Evolutionary conservation across 2,113 vertebrate genomes (phyloP).

Genomic region (Puffinus mauretanicus): DNA sequence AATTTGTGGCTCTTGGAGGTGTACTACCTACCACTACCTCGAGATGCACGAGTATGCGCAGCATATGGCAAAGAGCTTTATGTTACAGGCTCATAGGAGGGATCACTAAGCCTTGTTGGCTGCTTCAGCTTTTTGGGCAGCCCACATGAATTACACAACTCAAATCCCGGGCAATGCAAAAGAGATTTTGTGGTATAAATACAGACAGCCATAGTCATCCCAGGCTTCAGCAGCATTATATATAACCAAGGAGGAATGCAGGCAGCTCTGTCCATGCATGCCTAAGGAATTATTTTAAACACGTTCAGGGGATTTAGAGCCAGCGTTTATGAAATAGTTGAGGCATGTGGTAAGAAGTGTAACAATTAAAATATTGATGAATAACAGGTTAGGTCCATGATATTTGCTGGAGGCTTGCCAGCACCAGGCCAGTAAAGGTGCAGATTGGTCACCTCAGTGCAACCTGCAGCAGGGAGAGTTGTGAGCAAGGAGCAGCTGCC

Average conservation of each 20-base stretch:
- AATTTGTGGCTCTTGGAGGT: not conserved
- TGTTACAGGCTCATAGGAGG: not conserved
- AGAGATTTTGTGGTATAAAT: not conserved
- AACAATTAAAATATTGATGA: not conserved
- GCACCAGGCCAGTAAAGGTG: not conserved
- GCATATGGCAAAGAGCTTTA: not conserved
- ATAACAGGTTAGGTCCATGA: not conserved
- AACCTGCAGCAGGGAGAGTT: not conserved
- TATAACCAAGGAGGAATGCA: not conserved
- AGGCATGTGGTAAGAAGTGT: not conserved
- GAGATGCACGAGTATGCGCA: fast-evolving
- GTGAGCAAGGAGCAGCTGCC: not conserved
- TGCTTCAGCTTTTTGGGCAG: not conserved
- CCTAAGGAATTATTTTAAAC: not conserved
- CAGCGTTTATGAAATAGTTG: not conserved
- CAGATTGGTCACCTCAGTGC: fast-evolving
- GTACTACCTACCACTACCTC: not conserved
- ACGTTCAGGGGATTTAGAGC: not conserved
- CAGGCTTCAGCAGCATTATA: not conserved
- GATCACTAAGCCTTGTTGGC: not conserved
- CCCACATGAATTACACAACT: not conserved
- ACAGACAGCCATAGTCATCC: not conserved
- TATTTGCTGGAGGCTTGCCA: not conserved
- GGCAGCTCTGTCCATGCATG: not conserved
- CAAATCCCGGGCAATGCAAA: not conserved